A percentile compares a stretch with the other conserved stretches of the same genome.
phyloP scores from a whole-genome alignment of 2,888 invertebrate species.

The Torymus auratus region DNA sequence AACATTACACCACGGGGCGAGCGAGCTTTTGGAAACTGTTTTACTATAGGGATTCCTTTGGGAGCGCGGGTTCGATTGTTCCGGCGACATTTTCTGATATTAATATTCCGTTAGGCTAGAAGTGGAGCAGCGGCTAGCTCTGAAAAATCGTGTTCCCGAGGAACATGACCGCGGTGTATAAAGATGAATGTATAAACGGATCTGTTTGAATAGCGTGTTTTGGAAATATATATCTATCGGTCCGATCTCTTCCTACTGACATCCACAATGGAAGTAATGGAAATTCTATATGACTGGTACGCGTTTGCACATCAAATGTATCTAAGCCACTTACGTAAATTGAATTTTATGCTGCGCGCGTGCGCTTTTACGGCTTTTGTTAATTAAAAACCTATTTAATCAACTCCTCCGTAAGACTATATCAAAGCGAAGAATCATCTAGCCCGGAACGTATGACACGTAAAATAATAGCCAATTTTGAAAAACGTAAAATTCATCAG shows the following conservation, averaged over 20 bases:
- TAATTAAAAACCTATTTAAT: constrained; percentile 12
- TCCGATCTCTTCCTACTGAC: background rate
- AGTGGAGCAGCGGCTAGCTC: background rate
- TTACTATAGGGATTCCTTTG: too few species aligned
- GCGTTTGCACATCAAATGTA: background rate
- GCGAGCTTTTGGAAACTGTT: too few species aligned
- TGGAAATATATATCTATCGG: constrained; percentile 12
- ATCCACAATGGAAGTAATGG: constrained; percentile 2
- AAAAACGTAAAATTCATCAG: too few species aligned
- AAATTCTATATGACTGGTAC: background rate
- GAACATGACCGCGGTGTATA: too few species aligned
- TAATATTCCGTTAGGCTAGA: background rate
- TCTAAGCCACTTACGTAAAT: constrained; percentile 14
- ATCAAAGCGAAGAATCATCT: too few species aligned
- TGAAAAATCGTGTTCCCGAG: background rate
- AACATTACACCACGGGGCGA: too few species aligned
- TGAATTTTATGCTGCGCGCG: background rate
- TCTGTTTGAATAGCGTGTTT: background rate
- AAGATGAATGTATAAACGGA: background rate
- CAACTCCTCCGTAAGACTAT: background rate
- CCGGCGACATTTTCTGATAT: too few species aligned
- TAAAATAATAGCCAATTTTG: too few species aligned
- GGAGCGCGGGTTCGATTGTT: background rate
- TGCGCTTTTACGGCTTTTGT: background rate
- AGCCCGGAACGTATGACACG: too few species aligned